Percentiles rank a stretch among this genome's conserved stretches.
Evolutionary conservation across 1,140 invertebrate species (phyloP).

Genomic region (Atta cephalotes): DNA sequence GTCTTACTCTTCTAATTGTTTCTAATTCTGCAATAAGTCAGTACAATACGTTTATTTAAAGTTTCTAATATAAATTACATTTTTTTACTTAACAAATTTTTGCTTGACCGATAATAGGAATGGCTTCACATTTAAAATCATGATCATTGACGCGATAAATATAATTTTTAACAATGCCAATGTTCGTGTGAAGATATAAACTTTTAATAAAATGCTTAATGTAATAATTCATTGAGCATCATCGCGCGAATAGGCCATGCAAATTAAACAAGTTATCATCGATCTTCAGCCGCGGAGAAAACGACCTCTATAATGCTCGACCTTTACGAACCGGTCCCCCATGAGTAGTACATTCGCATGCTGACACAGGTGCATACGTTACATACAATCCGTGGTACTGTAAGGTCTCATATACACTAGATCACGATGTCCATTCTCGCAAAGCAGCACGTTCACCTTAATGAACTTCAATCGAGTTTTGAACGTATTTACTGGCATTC

Average conservation of each 20-base stretch:
- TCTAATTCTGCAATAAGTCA: slow-evolving; percentile 7
- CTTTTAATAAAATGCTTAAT: neutral
- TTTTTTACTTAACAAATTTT: neutral
- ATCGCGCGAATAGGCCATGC: slow-evolving; percentile 33
- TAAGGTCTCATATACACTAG: slow-evolving; percentile 1
- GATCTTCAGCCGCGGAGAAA: slow-evolving; percentile 63
- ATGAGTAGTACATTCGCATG: slow-evolving; percentile 64
- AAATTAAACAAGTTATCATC: slow-evolving; percentile 51
- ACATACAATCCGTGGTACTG: neutral
- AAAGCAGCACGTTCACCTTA: slow-evolving; percentile 19
- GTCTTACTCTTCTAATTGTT: neutral
- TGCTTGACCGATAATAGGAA: neutral
- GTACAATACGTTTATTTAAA: neutral
- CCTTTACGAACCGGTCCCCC: slow-evolving; percentile 74
- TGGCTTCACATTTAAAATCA: neutral
- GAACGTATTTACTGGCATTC: slow-evolving; percentile 3
- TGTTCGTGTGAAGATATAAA: neutral
- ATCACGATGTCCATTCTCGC: slow-evolving; percentile 34
- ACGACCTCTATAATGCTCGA: slow-evolving; percentile 74
- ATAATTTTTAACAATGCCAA: neutral
- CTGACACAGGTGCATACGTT: slow-evolving; percentile 69
- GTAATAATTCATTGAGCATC: slow-evolving; percentile 23
- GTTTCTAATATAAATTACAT: neutral
- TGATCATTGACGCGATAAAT: neutral
- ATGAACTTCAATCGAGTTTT: slow-evolving; percentile 38